phyloP scores from a whole-genome alignment of 2,113 vertebrate genomes.

The Perca schrenkii region DNA sequence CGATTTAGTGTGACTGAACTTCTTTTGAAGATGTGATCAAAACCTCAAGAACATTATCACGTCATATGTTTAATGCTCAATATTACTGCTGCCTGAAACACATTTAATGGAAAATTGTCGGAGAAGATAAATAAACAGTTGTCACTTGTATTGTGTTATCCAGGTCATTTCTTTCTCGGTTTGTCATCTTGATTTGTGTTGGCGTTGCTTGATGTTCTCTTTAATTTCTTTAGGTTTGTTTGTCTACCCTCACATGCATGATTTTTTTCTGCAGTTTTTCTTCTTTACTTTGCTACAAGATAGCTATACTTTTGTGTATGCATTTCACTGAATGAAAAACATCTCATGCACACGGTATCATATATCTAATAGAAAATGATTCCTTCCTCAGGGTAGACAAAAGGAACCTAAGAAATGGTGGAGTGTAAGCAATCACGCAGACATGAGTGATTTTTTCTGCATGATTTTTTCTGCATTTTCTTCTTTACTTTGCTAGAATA shows the following conservation, averaged over 20 bases:
- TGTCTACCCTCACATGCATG: background rate
- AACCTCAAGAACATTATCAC: constrained; percentile 2
- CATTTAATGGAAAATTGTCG: constrained; percentile 12
- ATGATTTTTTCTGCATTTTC: too few species aligned
- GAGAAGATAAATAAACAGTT: constrained; percentile 23
- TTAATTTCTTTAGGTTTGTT: background rate
- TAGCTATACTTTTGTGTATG: background rate
- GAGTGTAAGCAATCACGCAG: constrained; percentile 68
- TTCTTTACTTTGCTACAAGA: background rate
- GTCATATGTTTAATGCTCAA: constrained; percentile 1
- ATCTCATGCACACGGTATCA: background rate
- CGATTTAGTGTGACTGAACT: constrained; percentile 25
- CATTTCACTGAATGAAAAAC: background rate
- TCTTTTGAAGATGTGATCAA: constrained; percentile 50
- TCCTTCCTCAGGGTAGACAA: constrained; percentile 3
- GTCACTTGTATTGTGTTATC: constrained; percentile 14
- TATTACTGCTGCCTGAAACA: constrained; percentile 19
- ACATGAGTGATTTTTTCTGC: constrained; percentile 66
- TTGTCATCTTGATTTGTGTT: constrained; percentile 10
- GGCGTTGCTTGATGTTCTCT: constrained; percentile 12
- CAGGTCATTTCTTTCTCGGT: background rate
- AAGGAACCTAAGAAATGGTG: constrained; percentile 21
- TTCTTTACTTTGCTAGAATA: background rate
- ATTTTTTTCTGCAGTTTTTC: background rate
- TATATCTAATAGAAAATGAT: background rate